Percentiles rank a stretch among this genome's conserved stretches.
Evolutionary conservation across 2,113 vertebrate species (phyloP).

Genomic region (Corythaeola cristata): DNA sequence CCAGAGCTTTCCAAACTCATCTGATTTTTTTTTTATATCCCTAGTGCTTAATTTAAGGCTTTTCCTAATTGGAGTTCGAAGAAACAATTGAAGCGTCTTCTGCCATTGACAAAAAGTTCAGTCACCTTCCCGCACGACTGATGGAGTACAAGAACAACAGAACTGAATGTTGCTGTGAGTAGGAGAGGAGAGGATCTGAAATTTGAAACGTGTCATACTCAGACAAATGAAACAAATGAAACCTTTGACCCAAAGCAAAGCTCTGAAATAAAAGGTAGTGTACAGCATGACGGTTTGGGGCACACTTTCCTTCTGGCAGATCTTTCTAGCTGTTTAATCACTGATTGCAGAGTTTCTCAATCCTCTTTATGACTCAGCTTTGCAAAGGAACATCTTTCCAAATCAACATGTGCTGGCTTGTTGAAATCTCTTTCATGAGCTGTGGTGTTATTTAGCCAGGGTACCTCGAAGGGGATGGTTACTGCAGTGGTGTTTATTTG

Average conservation of each 20-base stretch:
- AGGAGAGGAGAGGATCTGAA: conserved; percentile 1
- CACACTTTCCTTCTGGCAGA: not conserved
- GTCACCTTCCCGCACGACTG: not conserved
- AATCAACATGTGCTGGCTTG: not conserved
- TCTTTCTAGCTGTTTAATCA: conserved; percentile 10
- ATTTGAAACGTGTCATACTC: not conserved
- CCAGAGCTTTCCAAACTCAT: not conserved
- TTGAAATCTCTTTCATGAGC: conserved; percentile 9
- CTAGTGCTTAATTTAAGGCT: not conserved
- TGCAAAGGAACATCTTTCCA: conserved; percentile 13
- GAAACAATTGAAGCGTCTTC: not conserved
- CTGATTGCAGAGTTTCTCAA: not conserved
- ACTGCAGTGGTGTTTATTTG: not conserved
- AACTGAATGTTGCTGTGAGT: not conserved
- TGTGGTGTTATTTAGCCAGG: not conserved
- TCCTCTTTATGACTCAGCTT: conserved; percentile 47
- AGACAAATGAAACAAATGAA: conserved; percentile 6
- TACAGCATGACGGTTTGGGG: not conserved
- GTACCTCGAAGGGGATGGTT: not conserved
- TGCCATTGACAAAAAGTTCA: not conserved
- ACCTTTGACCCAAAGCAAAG: not conserved
- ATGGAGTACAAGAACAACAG: not conserved
- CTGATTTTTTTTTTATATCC: not conserved
- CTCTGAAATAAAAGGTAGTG: not conserved
- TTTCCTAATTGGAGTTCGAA: conserved; percentile 4